These are phyloP conservation scores for Meda fulgida DNA, from an alignment of 2,797 vertebrate genomes.

Conservation along the genomic window DNA sequence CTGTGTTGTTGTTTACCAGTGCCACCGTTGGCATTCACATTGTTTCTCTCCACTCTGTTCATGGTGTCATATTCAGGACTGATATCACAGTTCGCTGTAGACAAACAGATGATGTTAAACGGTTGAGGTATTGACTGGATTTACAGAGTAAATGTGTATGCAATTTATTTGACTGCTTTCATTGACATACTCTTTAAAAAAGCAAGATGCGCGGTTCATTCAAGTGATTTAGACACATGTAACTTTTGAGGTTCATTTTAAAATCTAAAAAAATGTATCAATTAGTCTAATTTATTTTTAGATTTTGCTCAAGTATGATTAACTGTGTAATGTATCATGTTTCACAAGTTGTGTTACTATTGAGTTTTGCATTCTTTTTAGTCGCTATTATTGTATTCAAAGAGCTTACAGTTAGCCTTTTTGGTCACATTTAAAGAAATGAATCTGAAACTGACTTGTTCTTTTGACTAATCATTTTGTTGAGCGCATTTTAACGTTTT, in stretches of 20 bases:
- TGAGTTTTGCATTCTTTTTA: too few relatives aligned
- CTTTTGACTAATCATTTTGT: neutral
- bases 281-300: too few relatives aligned
- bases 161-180: neutral
- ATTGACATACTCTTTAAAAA: neutral
- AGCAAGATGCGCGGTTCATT: neutral
- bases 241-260: neutral
- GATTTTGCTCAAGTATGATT: neutral
- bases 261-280: neutral
- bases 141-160: too few relatives aligned
- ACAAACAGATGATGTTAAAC: neutral
- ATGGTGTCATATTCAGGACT: neutral
- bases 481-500: neutral
- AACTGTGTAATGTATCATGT: conserved; percentile 56
- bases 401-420: conserved; percentile 36
- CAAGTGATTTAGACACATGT: neutral
- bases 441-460: neutral
- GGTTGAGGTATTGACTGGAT: too few relatives aligned
- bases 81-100: neutral
- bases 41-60: conserved; percentile 4
- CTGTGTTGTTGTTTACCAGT: conserved; percentile 46
- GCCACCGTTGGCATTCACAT: neutral
- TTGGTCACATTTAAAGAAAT: neutral
- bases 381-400: too few relatives aligned
- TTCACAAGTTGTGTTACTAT: too few relatives aligned